Percentiles rank a stretch among this genome's conserved stretches.
Conservation (phyloP, 2,888 invertebrate genomes). For the Drosophila sordidula region DNA sequence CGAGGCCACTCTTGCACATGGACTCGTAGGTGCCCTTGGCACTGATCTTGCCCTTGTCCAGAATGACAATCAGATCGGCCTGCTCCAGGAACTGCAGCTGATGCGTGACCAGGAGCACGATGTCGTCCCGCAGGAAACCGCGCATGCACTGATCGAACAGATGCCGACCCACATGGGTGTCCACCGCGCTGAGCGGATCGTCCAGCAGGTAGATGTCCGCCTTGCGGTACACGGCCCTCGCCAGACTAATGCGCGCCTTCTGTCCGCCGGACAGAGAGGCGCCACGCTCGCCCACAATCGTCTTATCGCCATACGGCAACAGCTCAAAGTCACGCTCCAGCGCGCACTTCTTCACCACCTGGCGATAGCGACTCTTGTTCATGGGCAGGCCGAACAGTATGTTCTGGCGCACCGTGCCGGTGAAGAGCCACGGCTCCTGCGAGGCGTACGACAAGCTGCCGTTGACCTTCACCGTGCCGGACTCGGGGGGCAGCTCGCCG, state of each 20-base stretch:
- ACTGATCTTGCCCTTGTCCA: conserved; percentile 84
- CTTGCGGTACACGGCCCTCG: conserved; percentile 93
- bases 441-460: conserved; percentile 90
- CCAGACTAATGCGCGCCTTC: conserved; percentile 94
- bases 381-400: conserved; percentile 88
- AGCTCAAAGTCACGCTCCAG: conserved; percentile 87
- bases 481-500: conserved; percentile 86
- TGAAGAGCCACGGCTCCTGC: conserved; percentile 95
- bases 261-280: conserved; percentile 94
- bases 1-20: conserved; percentile 90
- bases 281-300: conserved; percentile 92
- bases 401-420: conserved; percentile 88
- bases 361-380: conserved; percentile 87
- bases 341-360: conserved; percentile 85
- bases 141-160: conserved; percentile 89
- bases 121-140: conserved; percentile 87
- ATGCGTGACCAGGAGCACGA: conserved; percentile 92
- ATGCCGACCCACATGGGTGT: conserved; percentile 95
- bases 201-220: conserved; percentile 95
- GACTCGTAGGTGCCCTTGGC: conserved; percentile 90
- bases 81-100: conserved; percentile 92
- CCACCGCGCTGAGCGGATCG: conserved; percentile 96
- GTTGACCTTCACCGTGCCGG: conserved; percentile 87
- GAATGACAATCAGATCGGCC: conserved; percentile 86
- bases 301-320: conserved; percentile 87